Evolutionary conservation across 53 echinoderm and acorn worm genomes (phyloP).

Genomic region (Zoroaster sp.): DNA sequence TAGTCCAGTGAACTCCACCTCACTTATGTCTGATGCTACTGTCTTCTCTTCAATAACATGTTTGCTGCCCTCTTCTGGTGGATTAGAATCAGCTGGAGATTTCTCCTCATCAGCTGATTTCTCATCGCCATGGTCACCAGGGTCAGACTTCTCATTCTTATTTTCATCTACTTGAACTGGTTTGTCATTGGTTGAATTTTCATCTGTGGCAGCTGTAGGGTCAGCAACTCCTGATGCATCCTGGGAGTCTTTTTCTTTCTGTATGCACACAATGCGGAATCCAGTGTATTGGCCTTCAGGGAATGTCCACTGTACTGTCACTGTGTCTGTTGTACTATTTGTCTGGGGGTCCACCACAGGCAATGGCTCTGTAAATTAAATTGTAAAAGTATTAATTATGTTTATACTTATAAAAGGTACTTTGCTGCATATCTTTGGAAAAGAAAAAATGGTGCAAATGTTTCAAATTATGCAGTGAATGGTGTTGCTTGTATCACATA

Average conservation of each 20-base stretch:
- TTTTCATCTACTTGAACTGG: not conserved
- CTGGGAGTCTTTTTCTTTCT: not conserved
- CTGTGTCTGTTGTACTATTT: conserved; percentile 25
- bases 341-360: conserved; percentile 48
- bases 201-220: not conserved
- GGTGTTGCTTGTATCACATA: too few species aligned
- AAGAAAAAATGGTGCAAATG: too few species aligned
- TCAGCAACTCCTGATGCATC: not conserved
- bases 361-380: conserved; percentile 48
- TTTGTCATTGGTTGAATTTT: not conserved
- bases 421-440: too few species aligned
- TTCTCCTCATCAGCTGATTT: not conserved
- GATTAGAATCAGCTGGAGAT: not conserved
- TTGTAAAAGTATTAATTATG: too few species aligned
- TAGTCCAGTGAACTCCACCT: conserved; percentile 67
- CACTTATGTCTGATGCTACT: conserved; percentile 51
- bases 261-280: conserved; percentile 41
- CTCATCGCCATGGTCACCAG: not conserved
- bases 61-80: not conserved
- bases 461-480: too few species aligned
- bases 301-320: conserved; percentile 43
- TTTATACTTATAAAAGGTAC: too few species aligned
- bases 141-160: not conserved
- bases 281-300: conserved; percentile 56
- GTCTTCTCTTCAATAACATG: conserved; percentile 32